Percentiles rank a stretch among this genome's conserved stretches.
These are phyloP conservation scores for Meghimatium bilineatum DNA, from an alignment of 2,888 invertebrate species.

Conservation along the genomic window DNA sequence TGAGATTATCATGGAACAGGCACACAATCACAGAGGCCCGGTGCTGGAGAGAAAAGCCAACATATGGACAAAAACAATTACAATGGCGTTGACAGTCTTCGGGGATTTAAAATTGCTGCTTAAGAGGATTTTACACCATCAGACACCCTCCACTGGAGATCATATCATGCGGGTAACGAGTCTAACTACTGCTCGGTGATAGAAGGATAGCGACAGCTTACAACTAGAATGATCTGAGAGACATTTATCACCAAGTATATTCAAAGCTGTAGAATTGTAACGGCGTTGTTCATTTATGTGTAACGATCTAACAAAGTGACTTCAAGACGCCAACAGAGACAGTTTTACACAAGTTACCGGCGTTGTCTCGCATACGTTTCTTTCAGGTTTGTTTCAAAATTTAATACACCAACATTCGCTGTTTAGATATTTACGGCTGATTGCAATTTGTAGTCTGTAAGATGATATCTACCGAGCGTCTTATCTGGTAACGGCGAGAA, in stretches of 20 bases:
- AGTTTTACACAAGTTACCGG: background rate
- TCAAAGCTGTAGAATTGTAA: conserved; percentile 12
- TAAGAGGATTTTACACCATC: conserved; percentile 21
- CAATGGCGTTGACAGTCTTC: conserved; percentile 30
- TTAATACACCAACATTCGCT: background rate
- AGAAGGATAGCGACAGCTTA: background rate
- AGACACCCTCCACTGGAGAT: conserved; percentile 27
- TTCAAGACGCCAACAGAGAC: conserved; percentile 2
- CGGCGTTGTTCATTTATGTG: background rate
- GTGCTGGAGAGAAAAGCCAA: background rate
- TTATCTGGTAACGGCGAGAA: background rate
- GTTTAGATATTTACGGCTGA: conserved; percentile 19
- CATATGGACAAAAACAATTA: conserved; percentile 33
- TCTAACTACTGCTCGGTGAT: conserved; percentile 13
- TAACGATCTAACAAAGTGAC: background rate
- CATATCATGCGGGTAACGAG: conserved; percentile 30
- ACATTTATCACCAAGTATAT: conserved; percentile 13
- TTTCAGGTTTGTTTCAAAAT: conserved; percentile 4
- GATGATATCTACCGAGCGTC: conserved; percentile 3
- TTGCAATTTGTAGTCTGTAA: background rate
- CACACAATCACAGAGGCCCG: background rate
- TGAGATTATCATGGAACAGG: background rate
- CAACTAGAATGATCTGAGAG: background rate
- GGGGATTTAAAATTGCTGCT: conserved; percentile 7
- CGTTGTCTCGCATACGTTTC: background rate